phyloP scores from a whole-genome alignment of 2,797 vertebrate species.

The Rhynchotus rufescens region DNA sequence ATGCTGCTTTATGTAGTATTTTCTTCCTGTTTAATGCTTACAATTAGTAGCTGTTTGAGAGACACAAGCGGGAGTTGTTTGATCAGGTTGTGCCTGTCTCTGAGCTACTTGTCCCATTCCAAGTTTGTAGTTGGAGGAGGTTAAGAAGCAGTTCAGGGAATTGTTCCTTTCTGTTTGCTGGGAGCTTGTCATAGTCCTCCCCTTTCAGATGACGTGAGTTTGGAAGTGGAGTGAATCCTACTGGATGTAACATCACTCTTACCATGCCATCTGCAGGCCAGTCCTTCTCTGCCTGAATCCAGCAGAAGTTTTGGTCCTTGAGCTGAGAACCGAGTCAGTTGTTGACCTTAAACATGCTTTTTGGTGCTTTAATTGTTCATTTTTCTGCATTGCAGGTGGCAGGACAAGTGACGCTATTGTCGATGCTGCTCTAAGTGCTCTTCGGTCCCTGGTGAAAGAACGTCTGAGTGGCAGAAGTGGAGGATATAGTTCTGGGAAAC shows the following conservation, averaged over 20 bases:
- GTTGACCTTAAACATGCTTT: neutral
- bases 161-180: neutral
- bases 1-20: neutral
- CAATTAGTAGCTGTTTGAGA: neutral
- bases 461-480: conserved; percentile 87
- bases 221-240: neutral
- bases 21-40: neutral
- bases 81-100: neutral
- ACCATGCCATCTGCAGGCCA: neutral
- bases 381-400: conserved; percentile 81
- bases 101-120: neutral
- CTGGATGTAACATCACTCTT: neutral
- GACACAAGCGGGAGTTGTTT: neutral
- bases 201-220: neutral
- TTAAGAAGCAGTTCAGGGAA: neutral
- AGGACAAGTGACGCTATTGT: conserved; percentile 92
- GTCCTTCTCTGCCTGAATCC: neutral
- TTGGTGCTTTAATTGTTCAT: neutral
- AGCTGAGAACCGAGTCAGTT: neutral
- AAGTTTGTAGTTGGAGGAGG: neutral
- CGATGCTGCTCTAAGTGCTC: conserved; percentile 86
- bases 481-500: conserved; percentile 85
- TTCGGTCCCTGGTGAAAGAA: conserved; percentile 90
- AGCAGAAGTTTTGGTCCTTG: neutral
- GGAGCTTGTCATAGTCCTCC: neutral